phyloP scores from a whole-genome alignment of 2,113 vertebrate genomes.

The Sturnus vulgaris region DNA sequence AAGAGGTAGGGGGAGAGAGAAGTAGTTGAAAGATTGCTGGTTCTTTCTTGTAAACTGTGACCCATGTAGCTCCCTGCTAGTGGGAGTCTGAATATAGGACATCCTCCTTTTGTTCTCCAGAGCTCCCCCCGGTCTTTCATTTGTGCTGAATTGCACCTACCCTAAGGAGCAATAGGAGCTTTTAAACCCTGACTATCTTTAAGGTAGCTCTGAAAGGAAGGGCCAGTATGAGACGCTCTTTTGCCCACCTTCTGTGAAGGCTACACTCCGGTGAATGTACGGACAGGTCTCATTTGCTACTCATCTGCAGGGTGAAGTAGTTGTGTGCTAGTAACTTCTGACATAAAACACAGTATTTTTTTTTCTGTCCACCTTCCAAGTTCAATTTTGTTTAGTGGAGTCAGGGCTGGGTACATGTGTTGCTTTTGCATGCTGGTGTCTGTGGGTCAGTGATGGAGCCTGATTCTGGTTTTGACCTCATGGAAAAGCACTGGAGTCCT shows the following conservation, averaged over 20 bases:
- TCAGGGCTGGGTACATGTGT: background rate
- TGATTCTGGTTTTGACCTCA: background rate
- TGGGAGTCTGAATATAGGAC: constrained; percentile 42
- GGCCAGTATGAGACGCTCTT: fast-evolving
- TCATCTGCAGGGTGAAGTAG: background rate
- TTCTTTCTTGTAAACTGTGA: constrained; percentile 37
- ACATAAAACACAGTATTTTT: background rate
- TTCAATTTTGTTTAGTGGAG: background rate
- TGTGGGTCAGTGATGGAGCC: background rate
- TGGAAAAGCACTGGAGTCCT: background rate
- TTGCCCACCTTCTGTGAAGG: background rate
- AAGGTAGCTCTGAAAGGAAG: background rate
- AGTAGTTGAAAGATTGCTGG: background rate
- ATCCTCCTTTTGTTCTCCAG: constrained; percentile 52
- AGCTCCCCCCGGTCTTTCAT: background rate
- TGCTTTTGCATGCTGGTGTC: background rate
- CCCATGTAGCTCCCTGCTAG: background rate
- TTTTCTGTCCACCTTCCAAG: background rate
- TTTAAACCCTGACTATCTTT: background rate
- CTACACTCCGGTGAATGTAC: background rate
- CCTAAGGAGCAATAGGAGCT: background rate
- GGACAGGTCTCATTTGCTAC: background rate
- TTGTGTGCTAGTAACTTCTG: background rate
- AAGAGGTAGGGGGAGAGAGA: background rate
- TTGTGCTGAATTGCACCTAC: background rate